phyloP scores from a whole-genome alignment of 2,888 invertebrate species.

The Poecilobothrus nobilitatus region DNA sequence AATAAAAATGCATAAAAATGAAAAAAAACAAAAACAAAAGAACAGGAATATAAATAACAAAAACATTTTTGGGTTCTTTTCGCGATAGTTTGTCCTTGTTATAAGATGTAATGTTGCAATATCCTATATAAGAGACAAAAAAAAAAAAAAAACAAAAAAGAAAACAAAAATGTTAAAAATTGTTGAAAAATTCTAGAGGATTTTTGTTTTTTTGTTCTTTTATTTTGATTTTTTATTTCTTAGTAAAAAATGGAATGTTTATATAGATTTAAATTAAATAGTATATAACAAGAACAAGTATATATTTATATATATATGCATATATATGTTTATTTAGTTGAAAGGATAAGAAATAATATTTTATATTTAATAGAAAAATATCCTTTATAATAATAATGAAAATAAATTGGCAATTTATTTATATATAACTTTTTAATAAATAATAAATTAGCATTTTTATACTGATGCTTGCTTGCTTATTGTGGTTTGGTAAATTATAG shows the following conservation, averaged over 20 bases:
- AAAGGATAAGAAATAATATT: not conserved
- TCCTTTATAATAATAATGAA: conserved; percentile 24
- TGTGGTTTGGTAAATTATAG: too few species aligned
- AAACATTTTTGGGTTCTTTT: too few species aligned
- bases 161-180: not conserved
- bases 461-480: conserved; percentile 19
- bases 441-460: conserved; percentile 24
- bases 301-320: too few species aligned
- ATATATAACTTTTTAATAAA: conserved; percentile 25
- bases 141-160: too few species aligned
- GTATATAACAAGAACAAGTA: too few species aligned
- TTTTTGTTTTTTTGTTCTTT: not conserved
- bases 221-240: not conserved
- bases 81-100: too few species aligned
- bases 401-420: conserved; percentile 27
- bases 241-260: too few species aligned
- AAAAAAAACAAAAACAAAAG: not conserved
- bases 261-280: too few species aligned
- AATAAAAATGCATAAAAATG: conserved; percentile 12
- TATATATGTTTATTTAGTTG: not conserved
- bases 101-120: not conserved
- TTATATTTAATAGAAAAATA: not conserved
- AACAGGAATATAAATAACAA: too few species aligned
- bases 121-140: not conserved
- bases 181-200: not conserved